Percentiles rank a stretch among this genome's conserved stretches.
Conservation (phyloP, 1,140 invertebrate species). For the Panonychus citri region DNA sequence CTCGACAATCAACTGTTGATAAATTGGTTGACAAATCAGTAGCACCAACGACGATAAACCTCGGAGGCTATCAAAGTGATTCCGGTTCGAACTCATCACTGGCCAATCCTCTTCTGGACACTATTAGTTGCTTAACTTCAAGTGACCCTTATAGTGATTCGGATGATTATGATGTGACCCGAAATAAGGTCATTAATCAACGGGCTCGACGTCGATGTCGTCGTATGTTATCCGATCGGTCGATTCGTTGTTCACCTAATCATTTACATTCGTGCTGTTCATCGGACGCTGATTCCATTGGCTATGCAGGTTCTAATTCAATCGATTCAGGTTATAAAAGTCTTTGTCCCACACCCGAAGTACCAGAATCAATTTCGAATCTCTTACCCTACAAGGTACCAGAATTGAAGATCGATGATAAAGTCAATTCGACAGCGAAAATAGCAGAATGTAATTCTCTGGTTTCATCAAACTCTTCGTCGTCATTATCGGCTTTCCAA, state of each 20-base stretch:
- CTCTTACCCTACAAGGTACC: not conserved
- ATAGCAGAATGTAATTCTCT: too few relatives aligned
- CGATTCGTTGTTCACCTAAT: not conserved
- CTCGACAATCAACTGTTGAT: too few relatives aligned
- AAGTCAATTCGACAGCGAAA: not conserved
- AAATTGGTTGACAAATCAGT: too few relatives aligned
- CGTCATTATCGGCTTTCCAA: not conserved
- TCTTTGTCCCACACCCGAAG: constrained; percentile 23
- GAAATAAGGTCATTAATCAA: constrained; percentile 8
- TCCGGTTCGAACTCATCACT: not conserved
- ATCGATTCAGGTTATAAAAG: constrained; percentile 26
- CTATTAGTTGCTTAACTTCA: constrained; percentile 19
- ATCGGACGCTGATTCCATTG: constrained; percentile 20
- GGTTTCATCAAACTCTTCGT: constrained; percentile 2
- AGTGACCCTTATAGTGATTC: constrained; percentile 17
- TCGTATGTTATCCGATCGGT: not conserved
- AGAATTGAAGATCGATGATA: constrained; percentile 1
- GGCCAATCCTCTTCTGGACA: constrained; percentile 21
- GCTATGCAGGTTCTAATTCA: constrained; percentile 24
- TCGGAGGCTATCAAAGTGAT: not conserved
- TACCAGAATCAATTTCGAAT: constrained; percentile 16
- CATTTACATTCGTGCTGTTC: constrained; percentile 6
- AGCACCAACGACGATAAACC: too few relatives aligned
- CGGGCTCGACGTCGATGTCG: constrained; percentile 7
- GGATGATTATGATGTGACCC: constrained; percentile 17